Base-by-base conservation (phyloP, 1,140 invertebrate genomes). In the Conopomorpha cramerella region DNA sequence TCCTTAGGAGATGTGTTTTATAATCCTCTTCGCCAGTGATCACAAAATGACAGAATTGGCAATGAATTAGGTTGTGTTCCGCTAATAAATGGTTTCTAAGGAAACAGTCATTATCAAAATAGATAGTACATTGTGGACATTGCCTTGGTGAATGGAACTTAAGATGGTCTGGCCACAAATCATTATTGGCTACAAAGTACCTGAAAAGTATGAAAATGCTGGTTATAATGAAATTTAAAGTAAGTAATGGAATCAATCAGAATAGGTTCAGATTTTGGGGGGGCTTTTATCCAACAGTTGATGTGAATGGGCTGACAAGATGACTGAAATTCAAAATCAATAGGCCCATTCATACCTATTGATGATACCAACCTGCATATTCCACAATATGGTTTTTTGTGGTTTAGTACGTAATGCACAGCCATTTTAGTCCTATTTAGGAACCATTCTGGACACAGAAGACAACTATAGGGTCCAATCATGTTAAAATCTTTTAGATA, bases 371-470 rank as follows among this genome's bases (percentile, higher is more conserved):
- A 76, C 74, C 72, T 63, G 45, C 74, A 78, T 34, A 76, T 76
- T 11, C 74, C 72, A 54, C 74, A 78, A 44, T 60, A 78, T 35
- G 73, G 71, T 45, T 77, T 78, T 31, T 71, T 71, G 23, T 78
- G 74, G 46, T 78, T 76, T 26, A 77, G 38, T 8, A 70, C 43
- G 38, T 77, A 78, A 34, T 78, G 74, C 19, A 76, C 42, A 14
- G 77, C 55, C 36, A 77, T 55, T 62, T 76, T 77, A 1, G 65
- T 49, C 26, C 62, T 56, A 45, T 74, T 77, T 35, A 76, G 66
- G 44, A 78, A 78, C 62, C 74, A 78, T 26, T 74, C 68, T 11
- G 61, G 33, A 32, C 74, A 78, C 16, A 78, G 39, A 28, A 77
- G 52, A 36, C 74, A 78, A 30, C 61, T 76, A 38, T 71, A 77